These are phyloP conservation scores for Psittacula echo DNA, from an alignment of 2,797 vertebrate species.

Conservation along the genomic window DNA sequence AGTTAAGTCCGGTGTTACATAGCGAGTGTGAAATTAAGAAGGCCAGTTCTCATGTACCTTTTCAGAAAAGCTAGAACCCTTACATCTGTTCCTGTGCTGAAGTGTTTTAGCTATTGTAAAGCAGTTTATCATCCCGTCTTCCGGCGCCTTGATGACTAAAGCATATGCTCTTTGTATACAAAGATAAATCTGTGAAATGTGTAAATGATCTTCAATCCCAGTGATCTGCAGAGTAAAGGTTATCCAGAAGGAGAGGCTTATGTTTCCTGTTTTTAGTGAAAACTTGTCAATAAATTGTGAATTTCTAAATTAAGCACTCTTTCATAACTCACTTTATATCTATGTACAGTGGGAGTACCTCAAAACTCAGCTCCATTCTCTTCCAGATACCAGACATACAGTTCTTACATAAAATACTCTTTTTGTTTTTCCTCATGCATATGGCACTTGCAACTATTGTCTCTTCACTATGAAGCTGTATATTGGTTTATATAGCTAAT, in stretches of 20 bases:
- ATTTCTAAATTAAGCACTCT: slow-evolving; percentile 49
- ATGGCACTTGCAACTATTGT: neutral
- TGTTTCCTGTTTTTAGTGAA: slow-evolving; percentile 18
- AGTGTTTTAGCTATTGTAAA: neutral
- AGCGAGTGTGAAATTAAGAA: neutral
- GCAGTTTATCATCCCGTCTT: neutral
- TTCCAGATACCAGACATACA: neutral
- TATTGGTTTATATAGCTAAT: neutral
- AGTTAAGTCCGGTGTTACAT: neutral
- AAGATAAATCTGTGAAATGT: slow-evolving; percentile 15
- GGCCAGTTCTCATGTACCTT: neutral
- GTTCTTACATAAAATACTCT: neutral
- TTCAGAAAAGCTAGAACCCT: neutral
- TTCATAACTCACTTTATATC: neutral
- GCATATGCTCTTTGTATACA: neutral
- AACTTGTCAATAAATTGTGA: slow-evolving; percentile 72
- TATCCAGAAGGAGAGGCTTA: neutral
- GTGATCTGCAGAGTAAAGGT: neutral
- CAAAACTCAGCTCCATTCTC: neutral
- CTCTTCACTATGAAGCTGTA: neutral
- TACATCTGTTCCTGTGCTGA: neutral
- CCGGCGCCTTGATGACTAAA: neutral
- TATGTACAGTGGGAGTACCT: neutral
- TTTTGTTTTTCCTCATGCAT: neutral
- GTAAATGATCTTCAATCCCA: neutral